phyloP scores from a whole-genome alignment of 2,113 vertebrate species.

The Anolis carolinensis region DNA sequence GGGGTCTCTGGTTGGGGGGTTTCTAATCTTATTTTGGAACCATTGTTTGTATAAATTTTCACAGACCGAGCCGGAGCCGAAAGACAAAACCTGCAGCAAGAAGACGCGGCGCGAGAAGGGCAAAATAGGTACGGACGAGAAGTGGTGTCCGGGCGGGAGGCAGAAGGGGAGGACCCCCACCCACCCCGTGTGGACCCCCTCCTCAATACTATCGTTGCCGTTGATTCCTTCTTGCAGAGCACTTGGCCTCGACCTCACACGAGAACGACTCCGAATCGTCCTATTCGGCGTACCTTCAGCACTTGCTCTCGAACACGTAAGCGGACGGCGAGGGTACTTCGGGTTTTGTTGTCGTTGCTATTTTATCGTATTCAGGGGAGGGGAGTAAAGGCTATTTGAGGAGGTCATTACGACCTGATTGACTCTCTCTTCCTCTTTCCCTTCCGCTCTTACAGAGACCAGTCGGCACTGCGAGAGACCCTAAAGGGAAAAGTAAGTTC shows the following conservation, averaged over 20 bases:
- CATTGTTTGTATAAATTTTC: background rate
- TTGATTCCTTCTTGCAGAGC: constrained; percentile 1
- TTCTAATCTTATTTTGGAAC: background rate
- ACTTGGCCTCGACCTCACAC: background rate
- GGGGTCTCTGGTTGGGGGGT: too few species aligned
- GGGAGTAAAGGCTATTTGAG: too few species aligned
- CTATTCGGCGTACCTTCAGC: constrained; percentile 5
- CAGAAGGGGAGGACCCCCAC: too few species aligned
- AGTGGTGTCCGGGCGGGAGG: too few species aligned
- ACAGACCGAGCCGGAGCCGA: background rate
- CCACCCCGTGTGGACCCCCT: too few species aligned
- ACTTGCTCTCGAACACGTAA: constrained; percentile 15
- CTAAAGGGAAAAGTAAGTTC: constrained; percentile 26
- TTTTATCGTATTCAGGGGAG: too few species aligned
- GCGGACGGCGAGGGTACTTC: background rate
- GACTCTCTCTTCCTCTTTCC: background rate
- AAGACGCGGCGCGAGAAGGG: background rate
- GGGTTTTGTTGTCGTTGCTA: too few species aligned
- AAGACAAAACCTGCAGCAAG: constrained; percentile 9
- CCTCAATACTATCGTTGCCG: accelerated
- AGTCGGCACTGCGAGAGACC: background rate
- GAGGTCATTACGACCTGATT: too few species aligned
- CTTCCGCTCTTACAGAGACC: constrained; percentile 7
- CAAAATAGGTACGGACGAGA: background rate
- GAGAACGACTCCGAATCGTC: background rate